phyloP scores from a whole-genome alignment of 2,797 vertebrate genomes.

The Enteromius paludinosus region DNA sequence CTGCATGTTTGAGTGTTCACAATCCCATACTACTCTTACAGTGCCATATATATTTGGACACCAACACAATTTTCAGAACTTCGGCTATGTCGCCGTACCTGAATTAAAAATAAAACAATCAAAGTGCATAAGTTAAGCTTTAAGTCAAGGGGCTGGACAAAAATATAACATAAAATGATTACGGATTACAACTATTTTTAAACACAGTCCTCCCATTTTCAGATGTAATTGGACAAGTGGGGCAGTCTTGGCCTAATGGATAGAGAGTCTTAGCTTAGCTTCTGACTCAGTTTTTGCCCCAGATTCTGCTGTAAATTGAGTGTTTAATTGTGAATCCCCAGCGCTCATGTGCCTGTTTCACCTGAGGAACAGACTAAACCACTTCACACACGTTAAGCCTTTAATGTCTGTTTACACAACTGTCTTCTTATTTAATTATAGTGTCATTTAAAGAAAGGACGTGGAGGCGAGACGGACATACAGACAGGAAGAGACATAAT shows the following conservation, averaged over 20 bases:
- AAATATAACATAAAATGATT: no score
- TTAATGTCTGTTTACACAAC: slow-evolving; percentile 10
- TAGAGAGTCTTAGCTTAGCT: slow-evolving; percentile 4
- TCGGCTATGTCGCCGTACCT: no score
- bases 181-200: no score
- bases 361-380: not conserved
- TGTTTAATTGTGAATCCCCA: slow-evolving; percentile 11
- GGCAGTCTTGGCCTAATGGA: no score
- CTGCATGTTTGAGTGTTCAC: not conserved
- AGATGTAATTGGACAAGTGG: no score
- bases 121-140: no score
- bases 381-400: not conserved
- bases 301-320: slow-evolving; percentile 3
- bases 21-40: not conserved
- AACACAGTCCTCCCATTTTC: no score
- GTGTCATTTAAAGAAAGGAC: not conserved
- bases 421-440: slow-evolving; percentile 21
- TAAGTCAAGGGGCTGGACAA: no score
- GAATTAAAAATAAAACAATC: no score
- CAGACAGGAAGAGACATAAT: not conserved
- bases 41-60: no score
- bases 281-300: slow-evolving; percentile 24
- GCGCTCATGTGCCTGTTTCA: slow-evolving; percentile 1
- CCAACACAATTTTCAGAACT: no score
- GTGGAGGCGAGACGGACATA: not conserved